These are phyloP conservation scores for Spermophilus dauricus DNA, from an alignment of 2,113 vertebrate species.

Conservation along the genomic window DNA sequence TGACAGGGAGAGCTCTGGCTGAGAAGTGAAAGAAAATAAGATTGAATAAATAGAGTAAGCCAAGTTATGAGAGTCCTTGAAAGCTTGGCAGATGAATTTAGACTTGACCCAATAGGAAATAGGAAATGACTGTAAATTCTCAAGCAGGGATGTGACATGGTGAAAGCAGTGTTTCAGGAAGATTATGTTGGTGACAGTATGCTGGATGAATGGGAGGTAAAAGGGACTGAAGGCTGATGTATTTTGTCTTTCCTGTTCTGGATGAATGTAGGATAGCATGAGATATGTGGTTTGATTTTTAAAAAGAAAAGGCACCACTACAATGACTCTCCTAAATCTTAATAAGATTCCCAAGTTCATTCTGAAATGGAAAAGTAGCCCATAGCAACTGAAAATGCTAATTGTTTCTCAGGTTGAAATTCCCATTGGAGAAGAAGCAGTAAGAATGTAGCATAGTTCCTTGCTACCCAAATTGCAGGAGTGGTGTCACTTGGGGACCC, in stretches of 20 bases:
- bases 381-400: not conserved
- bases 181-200: slow-evolving; percentile 68
- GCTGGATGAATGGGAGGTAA: slow-evolving; percentile 63
- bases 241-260: slow-evolving; percentile 66
- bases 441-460: not conserved
- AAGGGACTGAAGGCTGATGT: slow-evolving; percentile 58
- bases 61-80: slow-evolving; percentile 78
- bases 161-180: slow-evolving; percentile 71
- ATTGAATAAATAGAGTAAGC: slow-evolving; percentile 64
- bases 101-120: slow-evolving; percentile 66
- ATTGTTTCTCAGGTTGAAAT: slow-evolving; percentile 27
- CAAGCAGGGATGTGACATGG: slow-evolving; percentile 58
- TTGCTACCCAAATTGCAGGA: not conserved
- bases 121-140: slow-evolving; percentile 73
- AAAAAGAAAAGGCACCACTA: slow-evolving; percentile 29
- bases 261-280: slow-evolving; percentile 23
- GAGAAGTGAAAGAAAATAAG: slow-evolving; percentile 35
- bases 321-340: slow-evolving; percentile 58
- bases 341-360: slow-evolving; percentile 6
- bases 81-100: slow-evolving; percentile 70
- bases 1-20: not conserved
- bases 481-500: not conserved
- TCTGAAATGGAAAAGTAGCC: slow-evolving; percentile 24
- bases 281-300: slow-evolving; percentile 57
- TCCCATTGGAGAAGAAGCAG: not conserved